Percentiles rank a stretch among this genome's conserved stretches.
Conservation (phyloP, 2,113 vertebrate species). For the Sigmodon hispidus region DNA sequence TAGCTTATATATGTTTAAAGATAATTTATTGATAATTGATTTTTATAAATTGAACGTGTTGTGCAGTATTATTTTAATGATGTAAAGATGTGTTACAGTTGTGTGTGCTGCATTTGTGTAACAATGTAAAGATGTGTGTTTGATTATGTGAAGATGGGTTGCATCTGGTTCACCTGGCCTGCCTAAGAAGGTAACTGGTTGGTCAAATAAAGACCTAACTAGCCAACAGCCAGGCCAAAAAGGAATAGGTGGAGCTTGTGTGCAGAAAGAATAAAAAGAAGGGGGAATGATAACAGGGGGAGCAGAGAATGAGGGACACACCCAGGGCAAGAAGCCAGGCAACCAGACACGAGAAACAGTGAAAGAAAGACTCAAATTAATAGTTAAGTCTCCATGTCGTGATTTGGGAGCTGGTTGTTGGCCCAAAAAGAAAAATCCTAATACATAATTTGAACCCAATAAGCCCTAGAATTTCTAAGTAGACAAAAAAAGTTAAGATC, state of each 20-base stretch:
- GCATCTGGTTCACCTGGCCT: not conserved
- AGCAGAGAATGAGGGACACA: not conserved
- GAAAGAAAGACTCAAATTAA: not conserved
- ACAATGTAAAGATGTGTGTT: not conserved
- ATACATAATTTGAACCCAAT: not conserved
- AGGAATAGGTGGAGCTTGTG: not conserved
- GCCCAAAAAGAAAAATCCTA: not conserved
- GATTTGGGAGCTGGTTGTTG: not conserved
- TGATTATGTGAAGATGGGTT: not conserved
- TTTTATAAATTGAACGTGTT: not conserved
- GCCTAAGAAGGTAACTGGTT: not conserved
- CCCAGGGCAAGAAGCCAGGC: not conserved
- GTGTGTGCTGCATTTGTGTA: not conserved
- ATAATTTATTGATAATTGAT: not conserved
- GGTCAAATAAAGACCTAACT: not conserved
- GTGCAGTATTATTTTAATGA: not conserved
- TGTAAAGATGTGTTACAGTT: not conserved
- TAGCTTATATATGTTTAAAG: not conserved
- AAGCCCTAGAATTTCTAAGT: not conserved
- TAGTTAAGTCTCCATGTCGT: not conserved
- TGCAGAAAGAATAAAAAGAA: not conserved
- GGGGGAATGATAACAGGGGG: not conserved
- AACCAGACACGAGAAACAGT: not conserved
- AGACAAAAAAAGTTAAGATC: constrained; percentile 20
- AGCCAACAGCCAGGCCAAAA: not conserved